Base-by-base conservation (phyloP, 1,140 invertebrate species). In the Lordiphosa stackelbergi region DNA sequence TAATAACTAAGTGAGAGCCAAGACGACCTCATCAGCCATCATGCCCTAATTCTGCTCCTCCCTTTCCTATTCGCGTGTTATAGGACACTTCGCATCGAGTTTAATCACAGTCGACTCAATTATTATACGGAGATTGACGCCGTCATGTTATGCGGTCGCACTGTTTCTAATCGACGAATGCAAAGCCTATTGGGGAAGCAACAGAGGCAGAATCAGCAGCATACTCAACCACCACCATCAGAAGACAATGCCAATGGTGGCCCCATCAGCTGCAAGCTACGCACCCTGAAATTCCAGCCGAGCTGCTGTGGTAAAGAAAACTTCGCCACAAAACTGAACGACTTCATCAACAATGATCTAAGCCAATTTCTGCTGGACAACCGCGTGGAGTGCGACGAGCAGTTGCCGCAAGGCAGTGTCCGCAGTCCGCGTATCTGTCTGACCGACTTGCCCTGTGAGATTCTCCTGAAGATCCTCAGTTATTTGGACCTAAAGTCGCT, bases 91-190 rank as follows among this genome's bases (percentile, higher is more conserved):
- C 90, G 94, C 35, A 88, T 98, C 51, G 96, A 98, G 87, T 95
- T 98, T 70, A 94, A 95, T 88, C 94, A 95, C 75, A 91, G 89
- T 37, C 88, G 91, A 49, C 89, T 96, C 12, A 91, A 95, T 38
- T 97, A 97, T 86, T 96, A 96, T 69, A 95, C 94, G n/a, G 94
- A 96, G 77, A 88, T 97, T 11, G 96, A 98, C 89, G 95, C 94
- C 51, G 92, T 97, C 8, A 88, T 94, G 62, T 88, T 97, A 19
- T 72, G 91, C 91, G 81, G 95, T 92, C 16, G 87, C 8, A 85
- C 68, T 13, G 74, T 71, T 2, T 65, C 66, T 8, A 41, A 74
- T 38, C 43, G 61, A 5, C 51, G 41, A 11, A 65, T 72, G 13
- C 71, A 66, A 9, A 55, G 37, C 3, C 35, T 73, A 4, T 19